These are phyloP conservation scores for Stenichneumon culpator DNA, from an alignment of 2,888 invertebrate species.

Conservation along the genomic window DNA sequence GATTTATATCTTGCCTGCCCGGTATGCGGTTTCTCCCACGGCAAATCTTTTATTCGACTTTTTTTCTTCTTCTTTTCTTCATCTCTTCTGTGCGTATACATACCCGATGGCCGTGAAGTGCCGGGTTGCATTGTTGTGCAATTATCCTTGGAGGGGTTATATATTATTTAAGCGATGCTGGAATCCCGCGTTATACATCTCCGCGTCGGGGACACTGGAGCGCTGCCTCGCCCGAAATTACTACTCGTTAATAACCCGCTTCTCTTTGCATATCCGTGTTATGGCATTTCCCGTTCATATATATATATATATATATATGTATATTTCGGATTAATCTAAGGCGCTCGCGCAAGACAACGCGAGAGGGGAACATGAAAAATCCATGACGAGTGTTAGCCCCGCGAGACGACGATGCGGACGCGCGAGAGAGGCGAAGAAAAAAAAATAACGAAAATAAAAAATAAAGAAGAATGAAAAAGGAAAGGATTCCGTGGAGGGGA, in stretches of 20 bases:
- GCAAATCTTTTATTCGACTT: conserved; percentile 30
- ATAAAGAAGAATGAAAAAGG: conserved; percentile 38
- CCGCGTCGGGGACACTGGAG: conserved; percentile 6
- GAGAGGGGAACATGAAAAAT: neutral
- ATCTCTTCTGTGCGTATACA: neutral
- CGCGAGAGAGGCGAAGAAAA: conserved; percentile 54
- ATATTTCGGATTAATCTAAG: conserved; percentile 26
- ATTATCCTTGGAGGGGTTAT: conserved; percentile 4
- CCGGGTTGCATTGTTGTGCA: conserved; percentile 32
- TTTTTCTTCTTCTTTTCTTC: neutral
- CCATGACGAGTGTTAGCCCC: conserved; percentile 15
- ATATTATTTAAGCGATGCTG: conserved; percentile 12
- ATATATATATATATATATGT: neutral
- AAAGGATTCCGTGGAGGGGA: conserved; percentile 41
- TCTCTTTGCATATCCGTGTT: conserved; percentile 26
- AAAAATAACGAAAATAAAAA: conserved; percentile 37
- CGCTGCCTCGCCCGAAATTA: conserved; percentile 25
- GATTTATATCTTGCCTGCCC: conserved; percentile 43
- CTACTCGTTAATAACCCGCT: conserved; percentile 42
- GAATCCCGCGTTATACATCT: conserved; percentile 6
- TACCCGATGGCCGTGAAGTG: conserved; percentile 34
- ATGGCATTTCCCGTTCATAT: neutral
- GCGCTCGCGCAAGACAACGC: conserved; percentile 1
- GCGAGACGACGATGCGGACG: conserved; percentile 40
- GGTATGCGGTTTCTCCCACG: conserved; percentile 40